phyloP scores from a whole-genome alignment of 2,113 vertebrate genomes.

The Colius striatus region DNA sequence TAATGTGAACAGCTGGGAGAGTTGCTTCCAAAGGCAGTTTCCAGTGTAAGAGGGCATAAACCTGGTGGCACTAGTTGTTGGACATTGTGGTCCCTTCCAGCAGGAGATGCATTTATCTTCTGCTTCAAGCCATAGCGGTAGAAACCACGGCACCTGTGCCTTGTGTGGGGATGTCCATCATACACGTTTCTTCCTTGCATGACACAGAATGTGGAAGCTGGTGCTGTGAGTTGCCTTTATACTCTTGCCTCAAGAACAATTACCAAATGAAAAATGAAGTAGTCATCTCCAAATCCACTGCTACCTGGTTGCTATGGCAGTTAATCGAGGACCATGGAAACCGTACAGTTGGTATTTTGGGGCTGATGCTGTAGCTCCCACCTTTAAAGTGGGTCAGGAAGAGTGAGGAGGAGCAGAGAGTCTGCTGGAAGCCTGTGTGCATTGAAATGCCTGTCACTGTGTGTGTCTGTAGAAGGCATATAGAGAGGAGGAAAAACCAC shows the following conservation, averaged over 20 bases:
- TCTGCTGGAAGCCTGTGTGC: background rate
- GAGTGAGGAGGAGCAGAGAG: background rate
- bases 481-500: background rate
- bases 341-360: rapidly evolving
- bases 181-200: background rate
- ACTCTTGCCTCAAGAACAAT: background rate
- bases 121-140: background rate
- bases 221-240: background rate
- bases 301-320: background rate
- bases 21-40: background rate
- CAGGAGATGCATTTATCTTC: background rate
- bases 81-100: background rate
- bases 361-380: background rate
- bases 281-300: background rate
- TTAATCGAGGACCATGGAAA: background rate
- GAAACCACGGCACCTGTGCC: background rate
- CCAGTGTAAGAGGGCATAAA: background rate
- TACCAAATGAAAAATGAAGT: background rate
- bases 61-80: background rate
- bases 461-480: background rate
- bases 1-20: background rate
- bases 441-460: no score
- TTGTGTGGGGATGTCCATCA: background rate
- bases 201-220: background rate
- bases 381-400: background rate